Conservation (phyloP, 2,797 vertebrate species). For the Ispidina picta region DNA sequence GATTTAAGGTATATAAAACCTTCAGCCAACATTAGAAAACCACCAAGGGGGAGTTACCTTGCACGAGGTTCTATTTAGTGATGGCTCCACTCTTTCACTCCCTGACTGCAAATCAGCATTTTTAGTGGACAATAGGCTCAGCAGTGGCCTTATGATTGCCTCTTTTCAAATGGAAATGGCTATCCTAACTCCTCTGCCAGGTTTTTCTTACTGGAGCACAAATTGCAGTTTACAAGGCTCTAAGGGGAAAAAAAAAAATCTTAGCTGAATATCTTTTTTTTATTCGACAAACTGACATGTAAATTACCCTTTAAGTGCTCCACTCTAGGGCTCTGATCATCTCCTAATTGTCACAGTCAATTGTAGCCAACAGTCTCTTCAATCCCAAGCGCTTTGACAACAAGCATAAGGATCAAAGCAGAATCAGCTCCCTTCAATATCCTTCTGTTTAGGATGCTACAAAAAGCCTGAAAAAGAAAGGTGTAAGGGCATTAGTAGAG, state of each 20-base stretch:
- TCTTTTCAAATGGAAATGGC: conserved; percentile 99
- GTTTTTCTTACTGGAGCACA: conserved; percentile 93
- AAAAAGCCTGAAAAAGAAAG: conserved; percentile 82
- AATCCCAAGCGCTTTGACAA: conserved; percentile 95
- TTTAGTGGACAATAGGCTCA: conserved; percentile 97
- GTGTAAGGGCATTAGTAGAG: conserved; percentile 80
- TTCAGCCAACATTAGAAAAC: conserved; percentile 75
- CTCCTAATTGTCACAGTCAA: conserved; percentile 99
- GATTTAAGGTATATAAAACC: conserved; percentile 78
- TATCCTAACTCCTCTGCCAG: conserved; percentile 90
- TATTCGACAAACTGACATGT: conserved; percentile 97
- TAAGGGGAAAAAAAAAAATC: conserved; percentile 82
- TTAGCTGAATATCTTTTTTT: conserved; percentile 92
- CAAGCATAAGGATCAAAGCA: conserved; percentile 93
- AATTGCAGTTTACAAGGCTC: conserved; percentile 99
- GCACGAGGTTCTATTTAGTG: conserved; percentile 81
- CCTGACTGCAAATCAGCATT: conserved; percentile 88
- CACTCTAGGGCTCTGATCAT: conserved; percentile 93
- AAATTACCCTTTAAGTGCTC: conserved; percentile 98
- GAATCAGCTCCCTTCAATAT: conserved; percentile 89
- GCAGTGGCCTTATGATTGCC: conserved; percentile 97
- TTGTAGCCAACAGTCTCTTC: conserved; percentile 99
- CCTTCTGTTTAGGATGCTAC: conserved; percentile 85
- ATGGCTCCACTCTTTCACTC: conserved; percentile 82
- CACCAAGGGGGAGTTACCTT: conserved; percentile 81